phyloP scores from a whole-genome alignment of 2,888 invertebrate species.

The Diadegma fenestrale region DNA sequence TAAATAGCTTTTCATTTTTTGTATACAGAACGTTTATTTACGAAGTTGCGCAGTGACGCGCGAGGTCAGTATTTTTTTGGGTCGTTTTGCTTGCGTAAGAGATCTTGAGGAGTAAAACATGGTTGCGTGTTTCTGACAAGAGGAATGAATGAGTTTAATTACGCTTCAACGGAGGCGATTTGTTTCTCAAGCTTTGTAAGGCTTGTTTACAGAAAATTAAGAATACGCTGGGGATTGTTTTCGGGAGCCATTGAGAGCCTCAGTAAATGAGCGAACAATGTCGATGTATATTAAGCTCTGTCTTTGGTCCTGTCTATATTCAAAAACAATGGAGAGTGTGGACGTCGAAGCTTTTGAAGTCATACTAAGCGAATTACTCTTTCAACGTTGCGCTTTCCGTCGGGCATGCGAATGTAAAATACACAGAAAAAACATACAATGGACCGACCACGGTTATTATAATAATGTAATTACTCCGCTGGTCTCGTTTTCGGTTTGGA shows the following conservation, averaged over 20 bases:
- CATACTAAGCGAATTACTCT: slow-evolving; percentile 79
- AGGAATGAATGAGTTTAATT: neutral
- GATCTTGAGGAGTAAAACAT: too few relatives aligned
- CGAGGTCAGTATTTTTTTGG: too few relatives aligned
- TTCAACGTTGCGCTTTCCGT: slow-evolving; percentile 65
- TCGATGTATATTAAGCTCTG: neutral
- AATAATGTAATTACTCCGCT: slow-evolving; percentile 57
- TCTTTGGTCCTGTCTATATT: slow-evolving; percentile 72
- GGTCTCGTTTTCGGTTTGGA: slow-evolving; percentile 43
- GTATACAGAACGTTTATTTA: too few relatives aligned
- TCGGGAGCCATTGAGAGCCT: slow-evolving; percentile 22
- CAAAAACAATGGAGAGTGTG: slow-evolving; percentile 77
- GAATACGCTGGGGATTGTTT: neutral
- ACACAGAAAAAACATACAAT: slow-evolving; percentile 54
- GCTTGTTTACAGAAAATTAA: neutral
- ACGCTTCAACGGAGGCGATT: neutral
- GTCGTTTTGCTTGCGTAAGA: too few relatives aligned
- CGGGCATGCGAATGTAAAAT: slow-evolving; percentile 18
- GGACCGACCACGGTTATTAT: slow-evolving; percentile 45
- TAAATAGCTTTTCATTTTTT: neutral
- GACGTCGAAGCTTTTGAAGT: slow-evolving; percentile 53
- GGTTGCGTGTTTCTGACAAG: too few relatives aligned
- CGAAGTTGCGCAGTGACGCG: too few relatives aligned
- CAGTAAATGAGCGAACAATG: slow-evolving; percentile 26
- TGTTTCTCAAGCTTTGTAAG: neutral